Conservation (phyloP, 1,140 invertebrate genomes). For the Lineus longissimus region DNA sequence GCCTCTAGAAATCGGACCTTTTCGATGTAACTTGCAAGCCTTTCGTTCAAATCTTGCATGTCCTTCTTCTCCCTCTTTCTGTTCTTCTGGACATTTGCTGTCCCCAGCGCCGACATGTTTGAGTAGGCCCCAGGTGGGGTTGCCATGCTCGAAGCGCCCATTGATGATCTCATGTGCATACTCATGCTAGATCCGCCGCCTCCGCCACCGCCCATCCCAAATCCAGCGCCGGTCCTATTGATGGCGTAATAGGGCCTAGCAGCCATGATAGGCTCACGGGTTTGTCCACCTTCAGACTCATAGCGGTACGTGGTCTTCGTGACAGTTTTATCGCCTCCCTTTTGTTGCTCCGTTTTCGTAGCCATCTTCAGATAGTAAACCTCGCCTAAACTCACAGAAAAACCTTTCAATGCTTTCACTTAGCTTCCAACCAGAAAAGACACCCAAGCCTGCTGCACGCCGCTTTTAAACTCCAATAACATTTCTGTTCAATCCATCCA, state of each 20-base stretch:
- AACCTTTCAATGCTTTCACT: too few relatives aligned
- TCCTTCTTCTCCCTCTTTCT: conserved; percentile 54
- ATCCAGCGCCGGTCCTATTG: not conserved
- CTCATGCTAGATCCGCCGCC: not conserved
- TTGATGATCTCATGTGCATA: not conserved
- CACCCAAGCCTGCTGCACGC: too few relatives aligned
- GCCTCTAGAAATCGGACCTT: conserved; percentile 53
- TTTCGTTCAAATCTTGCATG: conserved; percentile 51
- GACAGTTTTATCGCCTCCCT: not conserved
- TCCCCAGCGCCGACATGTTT: conserved; percentile 44
- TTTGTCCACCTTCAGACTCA: not conserved
- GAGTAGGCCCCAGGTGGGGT: conserved; percentile 26
- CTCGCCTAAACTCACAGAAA: too few relatives aligned
- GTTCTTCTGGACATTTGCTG: conserved; percentile 47
- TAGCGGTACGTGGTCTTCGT: not conserved
- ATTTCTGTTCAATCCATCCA: too few relatives aligned
- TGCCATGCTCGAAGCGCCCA: not conserved
- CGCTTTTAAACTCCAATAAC: too few relatives aligned
- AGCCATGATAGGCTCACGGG: not conserved
- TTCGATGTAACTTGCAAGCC: conserved; percentile 53
- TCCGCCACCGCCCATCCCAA: not conserved
- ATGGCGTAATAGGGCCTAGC: not conserved
- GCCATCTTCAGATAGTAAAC: not conserved
- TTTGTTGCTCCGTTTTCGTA: not conserved
- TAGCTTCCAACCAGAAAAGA: too few relatives aligned